A percentile compares a stretch with the other conserved stretches of the same genome.
Evolutionary conservation across 2,888 invertebrate species (phyloP).

Genomic region (Azorinus chamasolen): DNA sequence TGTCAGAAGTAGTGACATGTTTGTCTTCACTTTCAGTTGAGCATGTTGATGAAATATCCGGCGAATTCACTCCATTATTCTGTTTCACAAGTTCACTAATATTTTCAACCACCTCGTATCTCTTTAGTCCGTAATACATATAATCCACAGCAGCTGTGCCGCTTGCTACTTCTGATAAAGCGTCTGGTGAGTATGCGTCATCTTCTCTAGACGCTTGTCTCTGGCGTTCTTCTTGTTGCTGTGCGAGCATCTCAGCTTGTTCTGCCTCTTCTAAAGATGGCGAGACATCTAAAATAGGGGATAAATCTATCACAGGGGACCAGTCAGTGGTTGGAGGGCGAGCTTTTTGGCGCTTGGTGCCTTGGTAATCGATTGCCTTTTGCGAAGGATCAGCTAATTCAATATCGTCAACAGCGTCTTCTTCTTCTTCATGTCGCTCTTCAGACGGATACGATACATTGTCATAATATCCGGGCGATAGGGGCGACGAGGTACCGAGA

Average conservation of each 20-base stretch:
- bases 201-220: constrained; percentile 75
- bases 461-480: constrained; percentile 81
- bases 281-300: constrained; percentile 87
- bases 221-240: constrained; percentile 79
- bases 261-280: constrained; percentile 87
- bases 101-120: constrained; percentile 83
- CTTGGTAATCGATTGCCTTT: constrained; percentile 84
- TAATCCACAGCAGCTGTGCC: constrained; percentile 64
- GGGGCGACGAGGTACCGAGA: constrained; percentile 76
- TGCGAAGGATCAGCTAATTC: constrained; percentile 83
- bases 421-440: constrained; percentile 61
- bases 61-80: constrained; percentile 43
- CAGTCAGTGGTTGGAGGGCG: constrained; percentile 85
- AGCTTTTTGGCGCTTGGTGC: constrained; percentile 83
- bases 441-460: constrained; percentile 69
- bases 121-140: constrained; percentile 74
- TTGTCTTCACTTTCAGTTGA: constrained; percentile 15
- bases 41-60: constrained; percentile 10
- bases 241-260: constrained; percentile 84
- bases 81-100: constrained; percentile 78
- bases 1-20: not conserved
- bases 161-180: constrained; percentile 41
- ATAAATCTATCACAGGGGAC: constrained; percentile 87
- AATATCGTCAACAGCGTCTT: constrained; percentile 74
- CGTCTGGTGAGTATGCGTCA: constrained; percentile 63